phyloP scores from a whole-genome alignment of 92 coral and sea anemone genomes.

The Ricordea florida region DNA sequence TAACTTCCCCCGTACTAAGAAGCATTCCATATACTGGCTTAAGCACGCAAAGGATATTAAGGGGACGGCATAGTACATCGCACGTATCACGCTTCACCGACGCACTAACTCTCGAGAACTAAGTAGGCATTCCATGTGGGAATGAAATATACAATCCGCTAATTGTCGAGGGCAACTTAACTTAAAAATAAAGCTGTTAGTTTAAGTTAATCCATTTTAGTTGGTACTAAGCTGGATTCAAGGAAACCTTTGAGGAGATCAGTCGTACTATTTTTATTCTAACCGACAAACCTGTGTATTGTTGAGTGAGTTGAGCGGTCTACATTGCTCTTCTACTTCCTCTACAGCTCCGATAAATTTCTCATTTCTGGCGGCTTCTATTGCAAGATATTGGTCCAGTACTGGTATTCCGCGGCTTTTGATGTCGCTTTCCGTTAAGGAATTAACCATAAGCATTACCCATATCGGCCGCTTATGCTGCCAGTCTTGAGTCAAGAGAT shows the following conservation, averaged over 20 bases:
- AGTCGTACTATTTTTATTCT: constrained; percentile 20
- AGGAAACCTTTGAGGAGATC: constrained; percentile 23
- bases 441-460: constrained; percentile 95
- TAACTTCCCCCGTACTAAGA: too few relatives aligned
- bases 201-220: constrained; percentile 19
- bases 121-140: not conserved
- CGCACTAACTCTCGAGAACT: constrained; percentile 1
- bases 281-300: constrained; percentile 73
- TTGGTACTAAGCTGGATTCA: constrained; percentile 33
- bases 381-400: constrained; percentile 85
- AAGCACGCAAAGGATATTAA: constrained; percentile 31
- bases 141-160: constrained; percentile 4
- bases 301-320: constrained; percentile 82
- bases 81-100: constrained; percentile 15
- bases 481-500: constrained; percentile 91
- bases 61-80: not conserved
- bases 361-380: constrained; percentile 63
- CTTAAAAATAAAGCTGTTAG: constrained; percentile 32
- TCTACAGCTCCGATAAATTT: constrained; percentile 85
- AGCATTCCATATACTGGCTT: too few relatives aligned
- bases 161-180: constrained; percentile 37
- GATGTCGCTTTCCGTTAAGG: constrained; percentile 90
- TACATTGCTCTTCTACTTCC: constrained; percentile 89
- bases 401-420: constrained; percentile 88
- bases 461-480: constrained; percentile 91